phyloP scores from a whole-genome alignment of 2,888 invertebrate species.

The Pseudococcus jackbeardsleyi region DNA sequence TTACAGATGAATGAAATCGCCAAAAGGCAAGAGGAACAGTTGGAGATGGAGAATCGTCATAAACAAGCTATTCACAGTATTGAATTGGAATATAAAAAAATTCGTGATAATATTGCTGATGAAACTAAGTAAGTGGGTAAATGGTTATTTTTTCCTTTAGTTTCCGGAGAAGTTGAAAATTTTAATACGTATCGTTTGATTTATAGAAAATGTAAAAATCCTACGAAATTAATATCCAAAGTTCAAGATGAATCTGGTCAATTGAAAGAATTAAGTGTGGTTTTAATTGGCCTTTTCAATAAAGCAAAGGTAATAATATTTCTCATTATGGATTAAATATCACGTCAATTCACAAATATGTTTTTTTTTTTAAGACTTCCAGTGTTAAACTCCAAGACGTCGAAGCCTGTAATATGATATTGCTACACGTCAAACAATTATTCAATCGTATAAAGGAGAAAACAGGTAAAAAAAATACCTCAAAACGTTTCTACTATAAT shows the following conservation, averaged over 20 bases:
- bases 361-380: background rate
- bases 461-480: background rate
- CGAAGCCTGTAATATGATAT: conserved; percentile 37
- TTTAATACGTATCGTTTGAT: background rate
- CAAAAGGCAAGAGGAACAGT: conserved; percentile 9
- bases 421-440: conserved; percentile 26
- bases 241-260: background rate
- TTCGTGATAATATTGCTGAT: conserved; percentile 3
- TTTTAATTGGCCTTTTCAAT: background rate
- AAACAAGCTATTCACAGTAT: background rate
- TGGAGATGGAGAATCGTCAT: conserved; percentile 34
- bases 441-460: conserved; percentile 37
- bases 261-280: conserved; percentile 27
- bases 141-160: background rate
- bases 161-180: background rate
- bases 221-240: background rate
- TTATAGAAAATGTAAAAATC: conserved; percentile 33
- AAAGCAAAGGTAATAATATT: conserved; percentile 5
- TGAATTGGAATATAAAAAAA: conserved; percentile 38
- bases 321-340: background rate
- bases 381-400: conserved; percentile 5
- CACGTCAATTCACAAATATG: too few species aligned
- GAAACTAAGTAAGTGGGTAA: conserved; percentile 35
- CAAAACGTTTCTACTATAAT: background rate
- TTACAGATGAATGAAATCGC: conserved; percentile 36